Base-by-base conservation (phyloP, 2,113 vertebrate genomes). In the Blennius ocellaris region DNA sequence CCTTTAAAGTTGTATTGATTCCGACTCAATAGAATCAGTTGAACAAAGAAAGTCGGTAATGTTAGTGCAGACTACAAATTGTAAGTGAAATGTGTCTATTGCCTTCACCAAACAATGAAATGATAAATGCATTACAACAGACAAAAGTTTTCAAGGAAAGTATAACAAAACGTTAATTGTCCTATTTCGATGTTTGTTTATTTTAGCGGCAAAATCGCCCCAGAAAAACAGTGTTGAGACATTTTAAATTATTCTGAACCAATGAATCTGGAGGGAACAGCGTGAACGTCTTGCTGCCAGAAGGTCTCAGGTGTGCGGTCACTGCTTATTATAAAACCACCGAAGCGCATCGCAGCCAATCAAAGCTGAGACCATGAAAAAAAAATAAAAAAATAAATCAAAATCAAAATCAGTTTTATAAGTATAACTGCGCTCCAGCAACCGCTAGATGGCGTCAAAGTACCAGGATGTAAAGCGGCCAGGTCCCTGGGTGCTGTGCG, bases 241-340 rank as follows among this genome's bases (percentile, higher is more conserved):
- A 11, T 49, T 53, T 57, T 45, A 8, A 58, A 69, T 59, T 11
- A 2, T 30, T 52, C 48, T 39, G 21, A 30, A 21, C 15, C 21
- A 16, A 11, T 41, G 73, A 64, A 59, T 74, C 37, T 16, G 36
- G 45, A 8, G 64, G 53, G 47, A 51, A 48, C 78, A 40, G 53
- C 6, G 41, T 69, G 72, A 60, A 82, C 73, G 62, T 82, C 39
- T 48, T 30, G 45, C 60, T 39, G 57, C 58, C 57, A 41, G 15
- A 39, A 3, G 62, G 88, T 78, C 87, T 90, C 87, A 86, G 84
- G 81, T 85, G 86, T 85, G 74, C 77, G 81, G 82, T 87, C 82
- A 65, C 44, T 38, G 15, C 63, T 57, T 81, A 82, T 89, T 80
- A 84, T 67, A 21, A 84, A 88, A 76, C 60, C 77, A 15, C 52